Conservation (phyloP, 2,888 invertebrate species). For the Apamea anceps region DNA sequence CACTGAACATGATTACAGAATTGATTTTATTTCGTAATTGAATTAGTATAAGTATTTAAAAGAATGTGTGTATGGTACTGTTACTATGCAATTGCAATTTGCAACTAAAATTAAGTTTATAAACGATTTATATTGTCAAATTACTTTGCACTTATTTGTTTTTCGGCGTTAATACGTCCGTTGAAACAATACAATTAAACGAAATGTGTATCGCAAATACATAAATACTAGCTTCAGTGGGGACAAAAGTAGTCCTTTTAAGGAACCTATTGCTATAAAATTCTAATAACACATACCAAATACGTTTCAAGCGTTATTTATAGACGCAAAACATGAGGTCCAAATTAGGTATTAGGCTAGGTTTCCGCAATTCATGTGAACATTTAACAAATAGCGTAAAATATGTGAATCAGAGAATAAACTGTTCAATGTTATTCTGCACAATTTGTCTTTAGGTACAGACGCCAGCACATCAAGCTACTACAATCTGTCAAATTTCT, state of each 20-base stretch:
- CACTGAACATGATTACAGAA: constrained; percentile 25
- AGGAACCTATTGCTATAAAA: background rate
- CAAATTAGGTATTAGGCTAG: background rate
- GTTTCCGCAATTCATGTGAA: constrained; percentile 12
- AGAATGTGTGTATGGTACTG: constrained; percentile 1
- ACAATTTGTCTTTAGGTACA: background rate
- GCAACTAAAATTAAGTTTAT: background rate
- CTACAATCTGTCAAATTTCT: too few species aligned
- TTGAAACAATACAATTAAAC: constrained; percentile 1
- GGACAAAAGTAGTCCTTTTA: background rate
- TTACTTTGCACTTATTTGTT: constrained; percentile 16
- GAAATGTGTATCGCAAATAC: constrained; percentile 6
- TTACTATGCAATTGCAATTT: background rate
- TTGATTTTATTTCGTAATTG: constrained; percentile 4
- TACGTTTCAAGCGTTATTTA: background rate
- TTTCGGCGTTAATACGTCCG: background rate
- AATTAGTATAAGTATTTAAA: constrained; percentile 6
- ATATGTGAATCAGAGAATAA: constrained; percentile 2
- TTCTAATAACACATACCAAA: background rate
- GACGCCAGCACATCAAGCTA: too few species aligned
- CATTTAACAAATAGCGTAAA: constrained; percentile 6
- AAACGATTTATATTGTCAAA: background rate
- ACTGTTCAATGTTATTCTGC: background rate
- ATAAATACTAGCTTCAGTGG: constrained; percentile 5
- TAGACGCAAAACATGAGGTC: background rate